Evolutionary conservation across 2,113 vertebrate species (phyloP), one percentile per base, ranked within the genome.

Genomic region (Rhinogobius similis): DNA sequence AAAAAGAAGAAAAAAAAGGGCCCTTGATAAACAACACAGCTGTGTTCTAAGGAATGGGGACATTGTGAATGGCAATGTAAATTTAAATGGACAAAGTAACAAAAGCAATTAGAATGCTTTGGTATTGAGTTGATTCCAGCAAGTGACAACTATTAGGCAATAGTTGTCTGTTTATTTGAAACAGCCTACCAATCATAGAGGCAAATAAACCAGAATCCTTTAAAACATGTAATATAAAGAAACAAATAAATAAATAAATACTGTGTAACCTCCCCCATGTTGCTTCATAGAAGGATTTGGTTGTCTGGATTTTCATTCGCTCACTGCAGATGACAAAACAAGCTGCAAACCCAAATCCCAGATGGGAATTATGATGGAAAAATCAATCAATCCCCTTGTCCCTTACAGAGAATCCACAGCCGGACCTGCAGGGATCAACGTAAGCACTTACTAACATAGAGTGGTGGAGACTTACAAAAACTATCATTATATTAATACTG

Each of bases 341-440:
- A 78, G 55, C 58, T 44, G 62, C 21, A 6, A 55, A 61, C 75
- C 83, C 67, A 84, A 88, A 89, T 88, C 86, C 82, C 68, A 67
- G 65, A 58, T 68, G 48, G 74, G 83, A 83, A 92, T 91, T 91
- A 90, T 82, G 70, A 86, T 78, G 78, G 72, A 73, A 89, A 90
- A 89, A 89, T 87, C 87, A 88, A 89, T 89, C 86, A 85, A 85
- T 88, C 79, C 66, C 53, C 75, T 83, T 79, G 85, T 89, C 73
- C 67, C 68, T 41, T 8, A 24, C n/a, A 18, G 66, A 76, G 86
- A 86, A 82, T 87, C 82, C 75, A 76, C 62, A 21, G 53, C 38
- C 9, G 87, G 84, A 91, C 84, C 85, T 79, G 85, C 72, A 81
- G 82, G 79, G 71, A 85, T 80, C 63, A 82, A 79, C 88, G 81